These are phyloP conservation scores for Timema podura DNA, from an alignment of 2,888 invertebrate genomes.

Conservation along the genomic window DNA sequence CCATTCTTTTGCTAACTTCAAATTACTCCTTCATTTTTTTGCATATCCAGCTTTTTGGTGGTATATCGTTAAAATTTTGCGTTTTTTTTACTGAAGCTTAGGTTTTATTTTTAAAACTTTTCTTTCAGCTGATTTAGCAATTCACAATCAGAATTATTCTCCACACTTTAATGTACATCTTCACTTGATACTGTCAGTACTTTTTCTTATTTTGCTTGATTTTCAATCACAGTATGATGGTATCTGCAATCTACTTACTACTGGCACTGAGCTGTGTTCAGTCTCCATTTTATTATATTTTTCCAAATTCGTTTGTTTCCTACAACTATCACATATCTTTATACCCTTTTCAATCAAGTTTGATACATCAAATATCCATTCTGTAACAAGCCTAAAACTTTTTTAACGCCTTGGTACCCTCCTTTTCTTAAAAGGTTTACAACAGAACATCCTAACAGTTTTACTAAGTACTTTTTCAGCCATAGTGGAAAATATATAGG, in stretches of 20 bases:
- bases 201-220: background rate
- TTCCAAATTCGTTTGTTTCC: background rate
- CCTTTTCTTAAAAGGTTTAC: no score
- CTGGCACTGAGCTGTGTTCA: background rate
- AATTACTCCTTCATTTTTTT: background rate
- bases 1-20: background rate
- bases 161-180: background rate
- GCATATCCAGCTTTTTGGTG: slow-evolving; percentile 1
- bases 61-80: background rate
- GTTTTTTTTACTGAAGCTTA: background rate
- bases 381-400: background rate
- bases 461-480: no score
- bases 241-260: background rate
- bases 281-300: background rate
- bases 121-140: background rate
- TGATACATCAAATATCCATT: background rate
- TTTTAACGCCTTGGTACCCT: slow-evolving; percentile 4
- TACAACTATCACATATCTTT: slow-evolving; percentile 1
- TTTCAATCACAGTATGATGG: background rate
- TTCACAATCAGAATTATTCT: background rate
- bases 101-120: slow-evolving; percentile 4
- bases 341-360: background rate
- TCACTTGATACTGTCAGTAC: background rate
- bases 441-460: no score
- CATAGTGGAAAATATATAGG: no score